Percentiles rank a stretch among this genome's conserved stretches.
phyloP scores from a whole-genome alignment of 2,888 invertebrate genomes.

The Ornithoptera alexandrae region DNA sequence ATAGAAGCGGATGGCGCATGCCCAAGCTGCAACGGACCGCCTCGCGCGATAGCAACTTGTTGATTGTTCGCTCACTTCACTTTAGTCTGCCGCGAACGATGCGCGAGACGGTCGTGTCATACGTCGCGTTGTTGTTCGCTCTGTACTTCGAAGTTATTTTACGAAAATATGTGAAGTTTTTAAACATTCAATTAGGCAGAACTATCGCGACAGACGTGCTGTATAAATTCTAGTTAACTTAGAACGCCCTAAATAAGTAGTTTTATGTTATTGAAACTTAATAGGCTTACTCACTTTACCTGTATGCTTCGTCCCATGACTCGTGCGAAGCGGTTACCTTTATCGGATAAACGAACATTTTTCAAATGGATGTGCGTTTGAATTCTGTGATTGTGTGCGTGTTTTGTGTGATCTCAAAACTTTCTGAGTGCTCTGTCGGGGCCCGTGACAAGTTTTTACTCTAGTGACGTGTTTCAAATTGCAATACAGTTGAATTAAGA shows the following conservation, averaged over 20 bases:
- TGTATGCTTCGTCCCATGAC: constrained; percentile 75
- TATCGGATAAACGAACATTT: constrained; percentile 78
- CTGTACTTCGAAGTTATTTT: constrained; percentile 73
- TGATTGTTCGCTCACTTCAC: constrained; percentile 77
- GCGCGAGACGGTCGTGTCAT: constrained; percentile 67
- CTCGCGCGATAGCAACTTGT: constrained; percentile 72
- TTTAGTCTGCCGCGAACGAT: constrained; percentile 69
- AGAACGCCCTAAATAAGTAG: constrained; percentile 58
- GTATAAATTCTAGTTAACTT: constrained; percentile 57
- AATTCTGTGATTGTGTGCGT: constrained; percentile 75
- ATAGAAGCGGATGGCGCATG: constrained; percentile 70
- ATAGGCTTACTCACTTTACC: constrained; percentile 76
- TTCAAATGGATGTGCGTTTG: constrained; percentile 78
- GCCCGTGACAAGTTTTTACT: constrained; percentile 71
- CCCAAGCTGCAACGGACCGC: constrained; percentile 64
- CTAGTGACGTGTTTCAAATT: constrained; percentile 67
- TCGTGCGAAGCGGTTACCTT: constrained; percentile 70
- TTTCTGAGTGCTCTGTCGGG: constrained; percentile 60
- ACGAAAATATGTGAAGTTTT: constrained; percentile 78
- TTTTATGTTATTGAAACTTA: constrained; percentile 75
- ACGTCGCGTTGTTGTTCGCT: constrained; percentile 57
- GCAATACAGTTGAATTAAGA: constrained; percentile 62
- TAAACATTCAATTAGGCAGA: constrained; percentile 59
- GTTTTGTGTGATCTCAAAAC: constrained; percentile 68
- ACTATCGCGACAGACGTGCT: constrained; percentile 53